Evolutionary conservation across 2,113 vertebrate genomes (phyloP).

Genomic region (Hippocampus abdominalis): DNA sequence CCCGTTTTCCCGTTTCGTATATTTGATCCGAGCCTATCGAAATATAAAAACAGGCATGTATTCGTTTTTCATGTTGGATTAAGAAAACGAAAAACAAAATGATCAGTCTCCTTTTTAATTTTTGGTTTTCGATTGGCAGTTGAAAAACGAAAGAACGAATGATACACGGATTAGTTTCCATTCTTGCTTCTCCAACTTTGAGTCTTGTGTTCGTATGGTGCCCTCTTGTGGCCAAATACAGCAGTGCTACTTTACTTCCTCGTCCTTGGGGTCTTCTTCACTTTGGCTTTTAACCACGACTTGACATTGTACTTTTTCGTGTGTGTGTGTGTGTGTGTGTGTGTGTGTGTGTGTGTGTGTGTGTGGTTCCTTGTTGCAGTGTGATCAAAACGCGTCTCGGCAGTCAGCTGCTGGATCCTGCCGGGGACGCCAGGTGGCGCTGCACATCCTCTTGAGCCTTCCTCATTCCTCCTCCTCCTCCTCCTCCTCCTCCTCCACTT

Average conservation of each 20-base stretch:
- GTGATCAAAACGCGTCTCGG: constrained; percentile 90
- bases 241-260: constrained; percentile 25
- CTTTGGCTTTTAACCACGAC: constrained; percentile 34
- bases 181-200: not conserved
- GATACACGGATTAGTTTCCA: not conserved
- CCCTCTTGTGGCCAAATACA: constrained; percentile 51
- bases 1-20: too few relatives aligned
- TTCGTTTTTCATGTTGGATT: too few relatives aligned
- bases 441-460: constrained; percentile 83
- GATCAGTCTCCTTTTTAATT: too few relatives aligned
- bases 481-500: too few relatives aligned
- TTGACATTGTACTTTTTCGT: constrained; percentile 10
- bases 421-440: constrained; percentile 79
- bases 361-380: constrained; percentile 81
- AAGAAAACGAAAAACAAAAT: too few relatives aligned
- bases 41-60: too few relatives aligned
- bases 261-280: constrained; percentile 21
- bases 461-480: constrained; percentile 61
- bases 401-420: constrained; percentile 82
- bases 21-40: too few relatives aligned
- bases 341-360: not conserved
- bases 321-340: not conserved
- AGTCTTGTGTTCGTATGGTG: constrained; percentile 28
- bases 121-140: too few relatives aligned
- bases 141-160: too few relatives aligned